Conservation (phyloP, 2,797 vertebrate species). For the Rousettus madagascariensis region DNA sequence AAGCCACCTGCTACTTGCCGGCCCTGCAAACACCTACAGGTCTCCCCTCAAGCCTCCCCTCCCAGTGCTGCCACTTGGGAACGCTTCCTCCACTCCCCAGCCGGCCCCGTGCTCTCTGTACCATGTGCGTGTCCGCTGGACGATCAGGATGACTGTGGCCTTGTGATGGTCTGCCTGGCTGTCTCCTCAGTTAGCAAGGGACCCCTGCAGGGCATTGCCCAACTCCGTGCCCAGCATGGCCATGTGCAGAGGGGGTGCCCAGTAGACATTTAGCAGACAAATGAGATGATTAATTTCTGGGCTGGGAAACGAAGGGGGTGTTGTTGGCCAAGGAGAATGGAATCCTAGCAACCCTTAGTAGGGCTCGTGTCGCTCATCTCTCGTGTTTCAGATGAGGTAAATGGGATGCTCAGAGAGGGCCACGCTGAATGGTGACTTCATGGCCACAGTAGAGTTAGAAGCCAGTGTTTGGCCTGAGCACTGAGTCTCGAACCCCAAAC, state of each 20-base stretch:
- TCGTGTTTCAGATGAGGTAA: not conserved
- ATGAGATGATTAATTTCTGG: not conserved
- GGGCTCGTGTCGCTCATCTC: not conserved
- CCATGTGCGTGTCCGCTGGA: not conserved
- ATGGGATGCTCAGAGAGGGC: not conserved
- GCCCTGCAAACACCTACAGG: not conserved
- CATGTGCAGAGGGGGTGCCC: not conserved
- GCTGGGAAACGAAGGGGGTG: not conserved
- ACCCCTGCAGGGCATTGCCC: not conserved
- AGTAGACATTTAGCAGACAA: not conserved
- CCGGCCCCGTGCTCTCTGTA: not conserved
- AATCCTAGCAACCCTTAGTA: not conserved
- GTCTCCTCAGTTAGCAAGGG: not conserved
- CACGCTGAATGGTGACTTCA: not conserved
- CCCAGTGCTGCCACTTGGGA: not conserved
- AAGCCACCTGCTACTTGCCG: fast-evolving
- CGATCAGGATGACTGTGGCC: fast-evolving
- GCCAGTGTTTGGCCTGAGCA: not conserved
- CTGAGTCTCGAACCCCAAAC: fast-evolving
- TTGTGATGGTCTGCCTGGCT: not conserved
- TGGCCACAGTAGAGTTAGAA: not conserved
- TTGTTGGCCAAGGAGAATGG: not conserved
- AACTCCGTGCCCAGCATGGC: not conserved
- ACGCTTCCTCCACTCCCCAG: not conserved
- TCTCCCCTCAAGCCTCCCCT: not conserved